phyloP scores from a whole-genome alignment of 2,113 vertebrate genomes.

The Poecile atricapillus region DNA sequence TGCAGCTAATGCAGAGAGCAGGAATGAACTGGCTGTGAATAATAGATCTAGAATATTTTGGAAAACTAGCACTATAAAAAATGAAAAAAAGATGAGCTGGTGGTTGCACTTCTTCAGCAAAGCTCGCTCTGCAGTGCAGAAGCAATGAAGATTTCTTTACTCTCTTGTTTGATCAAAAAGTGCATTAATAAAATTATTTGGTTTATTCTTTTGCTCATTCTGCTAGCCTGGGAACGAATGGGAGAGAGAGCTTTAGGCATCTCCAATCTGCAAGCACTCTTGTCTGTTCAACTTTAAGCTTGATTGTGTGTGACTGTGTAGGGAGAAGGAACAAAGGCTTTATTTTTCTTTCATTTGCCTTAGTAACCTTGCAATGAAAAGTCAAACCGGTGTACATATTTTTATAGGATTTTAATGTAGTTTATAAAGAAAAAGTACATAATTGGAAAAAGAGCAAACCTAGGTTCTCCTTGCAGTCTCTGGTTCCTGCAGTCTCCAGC shows the following conservation, averaged over 20 bases:
- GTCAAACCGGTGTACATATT: background rate
- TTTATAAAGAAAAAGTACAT: background rate
- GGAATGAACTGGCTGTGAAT: background rate
- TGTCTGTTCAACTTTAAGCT: background rate
- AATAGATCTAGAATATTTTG: background rate
- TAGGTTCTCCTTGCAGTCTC: background rate
- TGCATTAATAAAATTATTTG: background rate
- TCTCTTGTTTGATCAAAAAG: background rate
- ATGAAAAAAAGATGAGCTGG: background rate
- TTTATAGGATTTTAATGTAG: background rate
- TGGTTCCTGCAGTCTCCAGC: background rate
- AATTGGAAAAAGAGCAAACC: background rate
- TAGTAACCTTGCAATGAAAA: background rate
- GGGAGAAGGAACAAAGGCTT: background rate
- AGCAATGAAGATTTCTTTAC: background rate
- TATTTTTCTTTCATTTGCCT: background rate
- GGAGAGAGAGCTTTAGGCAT: background rate
- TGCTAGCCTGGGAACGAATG: background rate
- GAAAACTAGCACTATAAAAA: background rate
- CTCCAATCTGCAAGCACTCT: background rate
- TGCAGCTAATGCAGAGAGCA: background rate
- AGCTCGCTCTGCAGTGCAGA: background rate
- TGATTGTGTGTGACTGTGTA: background rate
- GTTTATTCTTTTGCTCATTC: background rate
- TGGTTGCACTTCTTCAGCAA: background rate